A percentile compares a stretch with the other conserved stretches of the same genome.
Conservation (phyloP, 2,113 vertebrate species). For the Benitochromis conjunctus region DNA sequence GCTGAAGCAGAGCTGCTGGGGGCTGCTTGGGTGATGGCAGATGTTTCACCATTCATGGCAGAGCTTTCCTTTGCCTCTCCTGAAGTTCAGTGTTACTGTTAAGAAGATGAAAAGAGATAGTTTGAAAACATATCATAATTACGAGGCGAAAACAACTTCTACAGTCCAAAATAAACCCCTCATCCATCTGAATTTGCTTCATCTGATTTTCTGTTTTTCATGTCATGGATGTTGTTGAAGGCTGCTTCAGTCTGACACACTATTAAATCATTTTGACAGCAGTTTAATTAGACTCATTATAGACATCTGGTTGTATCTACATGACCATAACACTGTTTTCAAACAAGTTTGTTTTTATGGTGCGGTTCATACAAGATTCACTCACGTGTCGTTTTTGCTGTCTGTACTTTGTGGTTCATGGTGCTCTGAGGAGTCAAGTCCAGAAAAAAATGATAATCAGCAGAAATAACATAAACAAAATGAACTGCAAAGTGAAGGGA, state of each 20-base stretch:
- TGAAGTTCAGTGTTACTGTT: not conserved
- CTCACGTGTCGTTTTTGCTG: not conserved
- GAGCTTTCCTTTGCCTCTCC: not conserved
- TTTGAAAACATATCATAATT: not conserved
- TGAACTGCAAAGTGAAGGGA: not conserved
- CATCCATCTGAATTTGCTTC: not conserved
- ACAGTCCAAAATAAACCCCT: not conserved
- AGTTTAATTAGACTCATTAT: not conserved
- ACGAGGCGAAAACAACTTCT: fast-evolving
- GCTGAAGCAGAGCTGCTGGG: not conserved
- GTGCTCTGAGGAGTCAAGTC: not conserved
- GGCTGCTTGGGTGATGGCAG: not conserved
- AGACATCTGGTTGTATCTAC: not conserved
- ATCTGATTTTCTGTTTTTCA: not conserved
- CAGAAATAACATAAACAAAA: not conserved
- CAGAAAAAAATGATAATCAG: fast-evolving
- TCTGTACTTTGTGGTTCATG: not conserved
- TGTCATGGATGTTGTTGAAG: fast-evolving
- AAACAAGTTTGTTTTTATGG: fast-evolving
- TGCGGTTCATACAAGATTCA: not conserved
- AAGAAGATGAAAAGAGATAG: fast-evolving
- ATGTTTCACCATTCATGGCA: not conserved
- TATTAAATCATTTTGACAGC: fast-evolving
- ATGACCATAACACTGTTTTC: not conserved
- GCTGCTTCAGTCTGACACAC: not conserved